Percentiles rank a stretch among this genome's conserved stretches.
Conservation (phyloP, 2,797 vertebrate species). For the Sus cebifrons region DNA sequence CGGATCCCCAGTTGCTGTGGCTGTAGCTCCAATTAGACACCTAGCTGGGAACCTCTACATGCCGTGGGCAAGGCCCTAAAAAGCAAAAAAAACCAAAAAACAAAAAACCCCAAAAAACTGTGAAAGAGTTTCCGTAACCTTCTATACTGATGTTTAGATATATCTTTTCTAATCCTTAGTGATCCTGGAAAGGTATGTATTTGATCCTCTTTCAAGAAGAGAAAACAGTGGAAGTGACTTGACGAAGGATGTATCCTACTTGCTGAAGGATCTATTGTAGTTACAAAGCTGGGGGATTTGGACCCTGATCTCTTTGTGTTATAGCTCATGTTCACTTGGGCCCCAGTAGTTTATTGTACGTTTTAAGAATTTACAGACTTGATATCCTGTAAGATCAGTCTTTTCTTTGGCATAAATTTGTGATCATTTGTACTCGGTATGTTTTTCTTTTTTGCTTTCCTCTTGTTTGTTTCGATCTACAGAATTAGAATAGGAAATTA, state of each 20-base stretch:
- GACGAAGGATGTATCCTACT: neutral
- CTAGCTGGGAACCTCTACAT: no score
- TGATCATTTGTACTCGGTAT: neutral
- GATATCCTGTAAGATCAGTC: neutral
- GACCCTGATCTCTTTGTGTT: neutral
- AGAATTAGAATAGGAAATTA: conserved; percentile 41
- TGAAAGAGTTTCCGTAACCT: no score
- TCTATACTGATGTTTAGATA: neutral
- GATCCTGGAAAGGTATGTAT: neutral
- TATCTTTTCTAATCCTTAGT: neutral
- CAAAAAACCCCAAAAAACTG: no score
- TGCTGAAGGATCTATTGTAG: neutral
- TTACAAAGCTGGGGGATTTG: neutral
- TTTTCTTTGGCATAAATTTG: conserved; percentile 35
- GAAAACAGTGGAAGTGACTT: neutral
- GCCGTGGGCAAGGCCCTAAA: no score
- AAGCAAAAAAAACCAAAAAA: no score
- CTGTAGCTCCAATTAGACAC: no score
- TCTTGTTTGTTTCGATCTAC: neutral
- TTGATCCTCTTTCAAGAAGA: neutral
- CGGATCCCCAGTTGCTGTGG: no score
- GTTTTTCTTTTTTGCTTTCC: neutral
- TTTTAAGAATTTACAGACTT: conserved; percentile 14
- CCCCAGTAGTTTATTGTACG: neutral
- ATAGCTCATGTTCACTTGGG: neutral